phyloP scores from a whole-genome alignment of 1,140 invertebrate species.

The Nymphalis io region DNA sequence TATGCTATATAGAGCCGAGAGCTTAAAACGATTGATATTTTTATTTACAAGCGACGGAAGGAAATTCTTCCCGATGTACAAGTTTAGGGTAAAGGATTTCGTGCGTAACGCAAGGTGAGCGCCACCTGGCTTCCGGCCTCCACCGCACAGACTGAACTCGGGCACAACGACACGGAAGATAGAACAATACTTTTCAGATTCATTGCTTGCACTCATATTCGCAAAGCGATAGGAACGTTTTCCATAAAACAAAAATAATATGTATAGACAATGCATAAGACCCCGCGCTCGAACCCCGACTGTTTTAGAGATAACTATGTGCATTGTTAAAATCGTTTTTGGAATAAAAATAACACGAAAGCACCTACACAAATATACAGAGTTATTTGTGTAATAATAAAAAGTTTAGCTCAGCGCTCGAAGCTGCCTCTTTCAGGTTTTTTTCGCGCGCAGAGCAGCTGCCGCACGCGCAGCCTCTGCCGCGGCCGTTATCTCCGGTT shows the following conservation, averaged over 20 bases:
- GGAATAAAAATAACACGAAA: too few species aligned
- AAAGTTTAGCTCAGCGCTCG: not conserved
- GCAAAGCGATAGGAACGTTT: not conserved
- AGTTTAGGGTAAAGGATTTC: not conserved
- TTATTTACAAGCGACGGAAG: too few species aligned
- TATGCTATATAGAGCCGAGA: not conserved
- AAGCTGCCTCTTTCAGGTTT: too few species aligned
- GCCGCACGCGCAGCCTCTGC: constrained; percentile 20
- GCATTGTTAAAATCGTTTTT: too few species aligned
- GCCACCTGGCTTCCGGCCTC: constrained; percentile 7
- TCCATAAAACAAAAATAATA: too few species aligned
- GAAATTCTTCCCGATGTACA: not conserved
- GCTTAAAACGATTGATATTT: not conserved
- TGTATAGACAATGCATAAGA: too few species aligned
- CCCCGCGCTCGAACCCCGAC: too few species aligned
- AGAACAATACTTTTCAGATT: not conserved
- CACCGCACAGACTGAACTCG: constrained; percentile 5
- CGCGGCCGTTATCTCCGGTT: constrained; percentile 9
- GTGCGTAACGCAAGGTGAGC: constrained; percentile 7
- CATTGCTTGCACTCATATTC: not conserved
- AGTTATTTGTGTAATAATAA: not conserved
- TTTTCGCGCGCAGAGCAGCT: constrained; percentile 3
- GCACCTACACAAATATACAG: too few species aligned
- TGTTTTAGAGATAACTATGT: too few species aligned
- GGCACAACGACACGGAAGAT: not conserved